Evolutionary conservation across 2,888 invertebrate genomes (phyloP).

Genomic region (Autographa gamma): DNA sequence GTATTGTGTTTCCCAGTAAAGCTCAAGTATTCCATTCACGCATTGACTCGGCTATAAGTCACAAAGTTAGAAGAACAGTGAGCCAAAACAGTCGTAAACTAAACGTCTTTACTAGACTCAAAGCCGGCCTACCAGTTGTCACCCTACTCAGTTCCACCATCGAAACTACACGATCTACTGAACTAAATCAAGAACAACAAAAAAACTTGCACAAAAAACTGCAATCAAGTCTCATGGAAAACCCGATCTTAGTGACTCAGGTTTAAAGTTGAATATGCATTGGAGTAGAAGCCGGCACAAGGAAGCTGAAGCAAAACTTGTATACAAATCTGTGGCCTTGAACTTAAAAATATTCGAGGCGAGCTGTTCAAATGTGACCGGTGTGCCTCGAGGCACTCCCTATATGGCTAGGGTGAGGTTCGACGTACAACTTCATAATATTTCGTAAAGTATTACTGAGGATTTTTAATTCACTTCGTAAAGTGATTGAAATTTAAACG

Average conservation of each 20-base stretch:
- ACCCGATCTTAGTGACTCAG: conserved; percentile 30
- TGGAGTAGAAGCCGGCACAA: conserved; percentile 65
- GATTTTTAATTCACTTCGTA: conserved; percentile 46
- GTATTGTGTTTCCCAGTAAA: neutral
- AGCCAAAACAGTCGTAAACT: conserved; percentile 34
- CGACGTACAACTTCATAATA: conserved; percentile 64
- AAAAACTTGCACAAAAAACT: conserved; percentile 59
- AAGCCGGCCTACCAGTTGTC: conserved; percentile 52
- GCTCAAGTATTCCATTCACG: neutral
- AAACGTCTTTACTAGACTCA: conserved; percentile 40
- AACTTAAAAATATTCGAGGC: conserved; percentile 78
- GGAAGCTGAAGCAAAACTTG: conserved; percentile 78
- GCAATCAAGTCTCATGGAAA: conserved; percentile 43
- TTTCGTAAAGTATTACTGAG: conserved; percentile 55
- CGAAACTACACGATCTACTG: conserved; percentile 63
- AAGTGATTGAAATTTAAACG: conserved; percentile 24
- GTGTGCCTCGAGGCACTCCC: conserved; percentile 68
- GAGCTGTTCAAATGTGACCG: conserved; percentile 68
- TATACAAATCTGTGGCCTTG: conserved; percentile 80
- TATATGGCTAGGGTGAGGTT: conserved; percentile 70
- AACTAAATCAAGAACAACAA: conserved; percentile 61
- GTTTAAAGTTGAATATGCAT: conserved; percentile 45
- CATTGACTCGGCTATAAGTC: conserved; percentile 3
- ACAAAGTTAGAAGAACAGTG: conserved; percentile 12
- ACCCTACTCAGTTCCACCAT: conserved; percentile 58